These are phyloP conservation scores for Charadrius vociferus DNA, from an alignment of 2,113 vertebrate genomes.

Conservation along the genomic window DNA sequence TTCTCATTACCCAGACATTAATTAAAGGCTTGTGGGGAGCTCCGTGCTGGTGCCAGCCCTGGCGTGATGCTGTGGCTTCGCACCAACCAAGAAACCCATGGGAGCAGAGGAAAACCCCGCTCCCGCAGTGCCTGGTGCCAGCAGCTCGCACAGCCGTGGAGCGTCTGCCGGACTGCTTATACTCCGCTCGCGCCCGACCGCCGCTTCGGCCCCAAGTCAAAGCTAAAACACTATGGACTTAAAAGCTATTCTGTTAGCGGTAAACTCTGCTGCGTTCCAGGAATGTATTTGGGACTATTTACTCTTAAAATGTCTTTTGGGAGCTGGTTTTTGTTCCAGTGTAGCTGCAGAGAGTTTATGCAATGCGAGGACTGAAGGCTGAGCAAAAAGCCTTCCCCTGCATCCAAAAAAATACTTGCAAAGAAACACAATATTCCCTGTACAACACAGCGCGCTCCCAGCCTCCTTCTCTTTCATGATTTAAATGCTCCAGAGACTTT, in stretches of 20 bases:
- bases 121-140: not conserved
- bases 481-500: not conserved
- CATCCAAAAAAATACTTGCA: not conserved
- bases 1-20: conserved; percentile 9
- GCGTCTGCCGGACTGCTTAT: not conserved
- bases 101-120: not conserved
- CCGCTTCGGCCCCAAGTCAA: not conserved
- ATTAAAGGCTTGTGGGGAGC: not conserved
- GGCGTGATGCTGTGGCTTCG: not conserved
- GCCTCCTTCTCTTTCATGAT: not conserved
- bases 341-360: not conserved
- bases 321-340: not conserved
- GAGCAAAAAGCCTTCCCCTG: not conserved
- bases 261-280: not conserved
- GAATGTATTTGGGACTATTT: not conserved
- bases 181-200: rapidly evolving
- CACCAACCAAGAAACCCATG: not conserved
- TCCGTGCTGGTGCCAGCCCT: not conserved
- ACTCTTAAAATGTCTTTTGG: not conserved
- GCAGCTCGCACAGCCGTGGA: rapidly evolving
- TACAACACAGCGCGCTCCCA: not conserved
- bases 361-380: not conserved
- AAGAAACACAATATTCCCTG: not conserved
- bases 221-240: not conserved
- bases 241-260: not conserved